Evolutionary conservation across 2,888 invertebrate species (phyloP).

Genomic region (Diogma glabrata): DNA sequence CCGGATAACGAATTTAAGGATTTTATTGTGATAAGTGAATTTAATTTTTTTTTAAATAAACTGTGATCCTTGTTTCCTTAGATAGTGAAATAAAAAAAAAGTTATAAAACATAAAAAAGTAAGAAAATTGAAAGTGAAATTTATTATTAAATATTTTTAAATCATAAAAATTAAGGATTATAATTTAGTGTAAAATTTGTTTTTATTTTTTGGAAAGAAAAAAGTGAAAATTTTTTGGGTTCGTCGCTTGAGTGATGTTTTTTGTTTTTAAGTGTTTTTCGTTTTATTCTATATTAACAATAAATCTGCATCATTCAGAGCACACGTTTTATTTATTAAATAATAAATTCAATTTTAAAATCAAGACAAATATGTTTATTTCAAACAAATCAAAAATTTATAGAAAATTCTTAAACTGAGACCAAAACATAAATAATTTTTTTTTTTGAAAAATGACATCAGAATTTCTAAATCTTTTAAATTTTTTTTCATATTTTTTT

Average conservation of each 20-base stretch:
- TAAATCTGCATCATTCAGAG: no score
- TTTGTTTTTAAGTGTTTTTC: slow-evolving; percentile 3
- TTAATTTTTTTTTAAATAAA: neutral
- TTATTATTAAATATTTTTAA: neutral
- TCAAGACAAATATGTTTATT: no score
- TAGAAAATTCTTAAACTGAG: neutral
- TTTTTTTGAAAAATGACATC: no score
- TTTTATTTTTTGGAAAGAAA: neutral
- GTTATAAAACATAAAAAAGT: slow-evolving; percentile 2
- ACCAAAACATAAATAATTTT: neutral
- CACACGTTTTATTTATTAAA: no score
- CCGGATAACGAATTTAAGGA: slow-evolving; percentile 5
- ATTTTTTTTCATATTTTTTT: no score
- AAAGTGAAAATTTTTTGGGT: neutral
- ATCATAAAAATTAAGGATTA: slow-evolving; percentile 2
- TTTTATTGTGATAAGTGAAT: neutral
- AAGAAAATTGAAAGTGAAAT: neutral
- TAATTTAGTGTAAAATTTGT: neutral
- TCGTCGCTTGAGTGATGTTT: slow-evolving; percentile 1
- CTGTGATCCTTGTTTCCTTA: slow-evolving; percentile 1
- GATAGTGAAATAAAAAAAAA: no score
- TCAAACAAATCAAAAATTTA: neutral
- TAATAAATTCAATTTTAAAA: no score
- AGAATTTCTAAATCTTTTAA: no score
- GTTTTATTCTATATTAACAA: no score